Conservation (phyloP, 2,113 vertebrate genomes). For the Psittacara wagleri region DNA sequence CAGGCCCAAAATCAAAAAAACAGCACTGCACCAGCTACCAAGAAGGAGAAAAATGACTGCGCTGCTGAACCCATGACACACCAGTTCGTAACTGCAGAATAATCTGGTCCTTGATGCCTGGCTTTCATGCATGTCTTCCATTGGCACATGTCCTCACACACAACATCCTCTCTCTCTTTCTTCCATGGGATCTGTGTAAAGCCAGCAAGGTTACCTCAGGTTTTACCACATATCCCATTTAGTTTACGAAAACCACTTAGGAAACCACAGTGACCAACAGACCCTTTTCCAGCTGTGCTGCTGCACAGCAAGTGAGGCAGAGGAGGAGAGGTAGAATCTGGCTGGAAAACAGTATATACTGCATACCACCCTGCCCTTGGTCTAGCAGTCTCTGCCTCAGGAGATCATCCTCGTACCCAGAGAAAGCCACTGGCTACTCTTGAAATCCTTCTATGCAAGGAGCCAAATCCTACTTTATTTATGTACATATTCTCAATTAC, state of each 20-base stretch:
- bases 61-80: neutral
- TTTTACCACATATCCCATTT: fast-evolving
- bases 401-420: no score
- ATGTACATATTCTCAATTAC: neutral
- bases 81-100: neutral
- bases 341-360: fast-evolving
- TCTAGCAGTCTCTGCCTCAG: neutral
- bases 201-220: neutral
- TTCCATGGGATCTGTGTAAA: fast-evolving
- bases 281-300: fast-evolving
- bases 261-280: fast-evolving
- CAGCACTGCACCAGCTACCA: no score
- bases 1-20: no score
- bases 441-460: neutral
- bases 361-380: fast-evolving
- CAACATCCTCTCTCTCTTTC: neutral
- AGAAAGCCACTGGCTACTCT: neutral
- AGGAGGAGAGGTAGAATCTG: no score
- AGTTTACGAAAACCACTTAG: neutral
- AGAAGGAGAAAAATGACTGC: no score
- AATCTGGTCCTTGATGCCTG: neutral
- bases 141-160: neutral
- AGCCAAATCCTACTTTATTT: neutral
- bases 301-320: fast-evolving
- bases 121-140: neutral